Evolutionary conservation across 2,113 vertebrate genomes (phyloP).

Genomic region (Scophthalmus maximus): DNA sequence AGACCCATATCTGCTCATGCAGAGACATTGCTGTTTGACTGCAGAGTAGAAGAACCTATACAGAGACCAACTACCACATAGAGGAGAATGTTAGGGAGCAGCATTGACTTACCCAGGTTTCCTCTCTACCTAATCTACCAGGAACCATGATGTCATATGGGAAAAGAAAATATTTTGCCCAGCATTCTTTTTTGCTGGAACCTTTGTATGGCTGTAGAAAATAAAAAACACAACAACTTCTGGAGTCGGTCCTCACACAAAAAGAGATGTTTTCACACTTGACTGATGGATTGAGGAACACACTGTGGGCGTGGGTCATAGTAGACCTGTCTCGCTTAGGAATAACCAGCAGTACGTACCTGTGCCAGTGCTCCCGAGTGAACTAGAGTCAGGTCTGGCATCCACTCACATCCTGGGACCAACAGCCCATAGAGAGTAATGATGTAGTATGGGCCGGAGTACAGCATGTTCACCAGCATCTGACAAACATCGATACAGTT

Average conservation of each 20-base stretch:
- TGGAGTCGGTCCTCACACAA: too few relatives aligned
- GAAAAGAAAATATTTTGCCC: slow-evolving; percentile 5
- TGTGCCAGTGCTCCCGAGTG: slow-evolving; percentile 94
- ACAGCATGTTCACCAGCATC: slow-evolving; percentile 94
- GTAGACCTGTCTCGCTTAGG: too few relatives aligned
- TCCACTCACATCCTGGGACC: slow-evolving; percentile 93
- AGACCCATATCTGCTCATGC: neutral
- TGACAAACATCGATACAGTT: slow-evolving; percentile 63
- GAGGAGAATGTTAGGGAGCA: neutral
- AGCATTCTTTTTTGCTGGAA: neutral
- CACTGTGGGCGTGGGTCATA: too few relatives aligned
- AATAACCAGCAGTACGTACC: slow-evolving; percentile 84
- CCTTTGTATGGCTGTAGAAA: neutral
- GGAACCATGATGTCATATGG: slow-evolving; percentile 11
- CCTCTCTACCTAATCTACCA: neutral
- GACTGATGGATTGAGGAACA: too few relatives aligned
- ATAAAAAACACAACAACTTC: neutral
- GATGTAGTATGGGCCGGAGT: slow-evolving; percentile 90
- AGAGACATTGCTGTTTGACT: slow-evolving; percentile 1
- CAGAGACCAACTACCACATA: neutral
- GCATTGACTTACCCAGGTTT: neutral
- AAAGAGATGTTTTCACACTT: too few relatives aligned
- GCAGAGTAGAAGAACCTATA: neutral
- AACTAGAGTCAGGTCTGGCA: slow-evolving; percentile 89
- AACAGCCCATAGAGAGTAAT: slow-evolving; percentile 88